Conservation (phyloP, 2,888 invertebrate species). For the Drosophila prolongata region DNA sequence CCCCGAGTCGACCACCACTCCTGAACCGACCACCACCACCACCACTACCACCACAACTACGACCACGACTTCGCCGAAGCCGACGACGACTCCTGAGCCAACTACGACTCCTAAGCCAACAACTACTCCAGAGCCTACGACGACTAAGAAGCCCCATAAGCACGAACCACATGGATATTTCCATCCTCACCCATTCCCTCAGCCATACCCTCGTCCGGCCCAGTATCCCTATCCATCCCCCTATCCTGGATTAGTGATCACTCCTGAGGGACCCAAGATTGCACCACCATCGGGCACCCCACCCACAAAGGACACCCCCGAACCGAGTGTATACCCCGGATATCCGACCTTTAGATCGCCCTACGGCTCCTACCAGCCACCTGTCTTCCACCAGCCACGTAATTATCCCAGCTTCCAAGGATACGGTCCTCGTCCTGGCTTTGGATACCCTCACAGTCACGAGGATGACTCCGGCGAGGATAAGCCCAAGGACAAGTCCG, state of each 20-base stretch:
- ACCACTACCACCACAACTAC: constrained; percentile 35
- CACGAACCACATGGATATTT: constrained; percentile 13
- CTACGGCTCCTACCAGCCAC: constrained; percentile 46
- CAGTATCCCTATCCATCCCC: constrained; percentile 14
- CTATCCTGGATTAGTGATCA: neutral
- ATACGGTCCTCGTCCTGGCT: constrained; percentile 15
- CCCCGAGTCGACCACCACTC: constrained; percentile 47
- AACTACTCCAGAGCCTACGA: constrained; percentile 49
- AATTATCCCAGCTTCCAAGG: constrained; percentile 16
- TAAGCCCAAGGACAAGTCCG: neutral
- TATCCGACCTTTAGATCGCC: constrained; percentile 31
- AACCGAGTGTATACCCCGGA: constrained; percentile 11
- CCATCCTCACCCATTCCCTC: neutral
- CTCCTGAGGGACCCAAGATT: neutral
- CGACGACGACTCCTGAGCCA: neutral
- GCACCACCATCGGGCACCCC: constrained; percentile 1
- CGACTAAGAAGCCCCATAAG: constrained; percentile 23
- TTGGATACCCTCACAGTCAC: constrained; percentile 8
- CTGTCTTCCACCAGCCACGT: neutral
- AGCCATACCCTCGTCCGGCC: constrained; percentile 3
- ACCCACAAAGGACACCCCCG: neutral
- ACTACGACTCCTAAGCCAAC: neutral
- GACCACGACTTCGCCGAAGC: constrained; percentile 19
- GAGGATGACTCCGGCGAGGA: constrained; percentile 26
- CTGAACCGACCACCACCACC: constrained; percentile 49